Conservation (phyloP, 2,888 invertebrate genomes). For the Scrobipalpa atriplicella region DNA sequence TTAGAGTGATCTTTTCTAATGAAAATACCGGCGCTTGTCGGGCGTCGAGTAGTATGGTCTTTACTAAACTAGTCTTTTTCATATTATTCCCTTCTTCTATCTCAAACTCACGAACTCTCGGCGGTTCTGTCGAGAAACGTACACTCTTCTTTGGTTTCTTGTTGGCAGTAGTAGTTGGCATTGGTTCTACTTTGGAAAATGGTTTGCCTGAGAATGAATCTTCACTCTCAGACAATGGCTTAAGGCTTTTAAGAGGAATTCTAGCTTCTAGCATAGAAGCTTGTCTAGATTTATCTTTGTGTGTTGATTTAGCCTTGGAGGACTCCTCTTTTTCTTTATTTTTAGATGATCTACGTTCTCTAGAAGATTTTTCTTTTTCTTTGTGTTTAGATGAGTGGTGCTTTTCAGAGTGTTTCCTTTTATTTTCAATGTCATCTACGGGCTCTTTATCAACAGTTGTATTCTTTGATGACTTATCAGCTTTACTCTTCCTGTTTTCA, state of each 20-base stretch:
- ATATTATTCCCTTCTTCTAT: conserved; percentile 69
- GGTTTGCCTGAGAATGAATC: conserved; percentile 56
- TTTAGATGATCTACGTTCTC: conserved; percentile 30
- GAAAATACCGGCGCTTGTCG: conserved; percentile 62
- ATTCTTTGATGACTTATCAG: conserved; percentile 18
- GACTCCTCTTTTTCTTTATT: conserved; percentile 29
- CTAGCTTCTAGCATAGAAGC: conserved; percentile 40
- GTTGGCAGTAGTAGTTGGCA: conserved; percentile 39
- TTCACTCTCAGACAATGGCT: conserved; percentile 54
- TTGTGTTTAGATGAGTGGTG: conserved; percentile 32
- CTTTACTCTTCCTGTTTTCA: conserved; percentile 26
- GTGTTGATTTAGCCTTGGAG: conserved; percentile 24
- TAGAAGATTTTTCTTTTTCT: conserved; percentile 32
- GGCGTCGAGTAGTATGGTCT: conserved; percentile 54
- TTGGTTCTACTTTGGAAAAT: conserved; percentile 60
- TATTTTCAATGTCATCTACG: conserved; percentile 34
- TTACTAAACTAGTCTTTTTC: conserved; percentile 64
- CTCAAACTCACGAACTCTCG: conserved; percentile 57
- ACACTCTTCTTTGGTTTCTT: conserved; percentile 61
- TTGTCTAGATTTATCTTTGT: conserved; percentile 7
- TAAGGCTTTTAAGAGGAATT: conserved; percentile 57
- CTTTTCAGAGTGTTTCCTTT: conserved; percentile 36
- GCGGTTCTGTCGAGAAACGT: conserved; percentile 56
- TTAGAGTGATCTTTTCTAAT: conserved; percentile 73
- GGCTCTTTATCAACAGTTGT: neutral